A percentile compares a stretch with the other conserved stretches of the same genome.
Conservation (phyloP, 2,113 vertebrate species). For the Raja brachyura region DNA sequence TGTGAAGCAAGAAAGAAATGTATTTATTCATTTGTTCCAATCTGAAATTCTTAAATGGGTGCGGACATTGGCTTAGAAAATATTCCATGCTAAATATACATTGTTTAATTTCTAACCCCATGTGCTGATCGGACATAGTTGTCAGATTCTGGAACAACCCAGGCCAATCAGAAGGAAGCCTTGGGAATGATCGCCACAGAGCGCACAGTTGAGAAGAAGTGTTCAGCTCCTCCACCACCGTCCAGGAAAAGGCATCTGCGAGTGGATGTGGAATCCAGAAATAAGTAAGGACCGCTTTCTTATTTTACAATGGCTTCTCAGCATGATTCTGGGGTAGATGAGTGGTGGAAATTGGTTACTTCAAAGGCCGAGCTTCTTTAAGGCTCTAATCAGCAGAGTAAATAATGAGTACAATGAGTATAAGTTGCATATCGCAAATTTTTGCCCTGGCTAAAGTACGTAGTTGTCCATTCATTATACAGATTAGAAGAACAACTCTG, state of each 20-base stretch:
- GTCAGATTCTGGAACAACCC: constrained; percentile 65
- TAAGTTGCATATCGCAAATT: too few species aligned
- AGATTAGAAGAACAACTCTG: too few species aligned
- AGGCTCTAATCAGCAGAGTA: too few species aligned
- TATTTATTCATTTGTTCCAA: too few species aligned
- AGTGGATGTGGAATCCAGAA: constrained; percentile 66
- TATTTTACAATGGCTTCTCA: not conserved
- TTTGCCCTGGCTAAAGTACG: too few species aligned
- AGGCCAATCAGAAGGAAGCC: constrained; percentile 57
- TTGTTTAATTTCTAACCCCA: not conserved
- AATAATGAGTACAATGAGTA: too few species aligned
- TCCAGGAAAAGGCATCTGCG: constrained; percentile 80
- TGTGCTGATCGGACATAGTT: constrained; percentile 40
- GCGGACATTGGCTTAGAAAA: not conserved
- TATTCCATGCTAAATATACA: not conserved
- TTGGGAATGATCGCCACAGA: constrained; percentile 55
- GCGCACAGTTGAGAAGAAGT: constrained; percentile 52
- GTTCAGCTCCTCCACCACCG: constrained; percentile 68
- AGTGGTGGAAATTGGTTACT: not conserved
- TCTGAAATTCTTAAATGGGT: too few species aligned
- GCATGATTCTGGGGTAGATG: not conserved
- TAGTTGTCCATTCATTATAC: too few species aligned
- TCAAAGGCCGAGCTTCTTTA: not conserved
- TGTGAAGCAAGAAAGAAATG: too few species aligned
- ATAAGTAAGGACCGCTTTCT: constrained; percentile 60